Evolutionary conservation across 1,140 invertebrate species (phyloP), one percentile per base, ranked within the genome.

Genomic region (Bombus impatiens): DNA sequence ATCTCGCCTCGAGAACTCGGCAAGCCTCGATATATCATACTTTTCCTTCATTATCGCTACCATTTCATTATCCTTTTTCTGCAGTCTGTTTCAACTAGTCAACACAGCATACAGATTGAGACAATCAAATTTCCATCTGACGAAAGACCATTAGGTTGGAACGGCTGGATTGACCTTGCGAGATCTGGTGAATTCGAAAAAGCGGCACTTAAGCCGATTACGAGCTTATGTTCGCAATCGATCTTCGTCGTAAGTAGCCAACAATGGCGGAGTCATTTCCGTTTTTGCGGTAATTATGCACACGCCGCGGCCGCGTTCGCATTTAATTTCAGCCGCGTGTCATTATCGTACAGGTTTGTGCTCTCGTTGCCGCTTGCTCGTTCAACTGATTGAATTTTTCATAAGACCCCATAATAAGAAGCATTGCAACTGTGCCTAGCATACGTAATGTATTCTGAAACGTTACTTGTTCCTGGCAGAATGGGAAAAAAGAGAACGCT

Each of bases 311-410:
- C 72, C 67, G 53, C 44, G 18, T 77, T 70, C 40, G 77, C 83
- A 53, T 71, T 84, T 84, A 79, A 80, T 79, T 84, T 71, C 68
- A 84, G 25, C 77, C 40, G 67, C 78, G 44, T 57, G 78, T 67
- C 57, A 72, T 80, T 81, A 74, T 18, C 57, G 53, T 82, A 57
- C 47, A n/a, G 40, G 57, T 79, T 47, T 72, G 77, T 15, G 67
- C 4, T 32, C 57, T 15, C 37, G 28, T 40, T 75, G 8, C 40
- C 35, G 25, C 44, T 57, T 44, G 67, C 44, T 59, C 35, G 3
- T n/a, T 40, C 44, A 37, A 42, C 53, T 35, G 83, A 84, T 84
- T 78, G 82, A 78, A 84, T 84, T 78, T 84, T 84, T 78, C 82
- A 78, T 78, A 71, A 84, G 67, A 71, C 65, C 35, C 12, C 12